Base-by-base conservation (phyloP, 2,888 invertebrate species). In the Hypomecis atomaria region DNA sequence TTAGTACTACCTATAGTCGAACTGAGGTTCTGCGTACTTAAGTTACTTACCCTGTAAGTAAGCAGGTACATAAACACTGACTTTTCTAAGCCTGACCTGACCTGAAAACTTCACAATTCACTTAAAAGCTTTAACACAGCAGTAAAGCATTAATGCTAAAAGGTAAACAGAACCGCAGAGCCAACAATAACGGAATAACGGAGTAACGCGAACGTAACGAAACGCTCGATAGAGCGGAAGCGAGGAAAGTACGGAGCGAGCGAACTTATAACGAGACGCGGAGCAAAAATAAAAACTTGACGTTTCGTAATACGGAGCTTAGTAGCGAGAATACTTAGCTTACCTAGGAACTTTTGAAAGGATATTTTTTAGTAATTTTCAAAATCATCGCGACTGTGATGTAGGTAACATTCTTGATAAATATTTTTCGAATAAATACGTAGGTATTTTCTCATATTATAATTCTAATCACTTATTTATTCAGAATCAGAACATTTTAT, bases 191-290 rank as follows among this genome's bases (percentile, higher is more conserved):
- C 71, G 69, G 63, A 67, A 48, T 50, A 50, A 50, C 49, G 49
- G 37, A 37, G 11, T n/a, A 49, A 36, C 49, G 45, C n/a, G n/a
- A n/a, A 8, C 6, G 9, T 23, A 38, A 38, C 50, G 50, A 33
- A 38, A n/a, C 57, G 47, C 34, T 58, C 62, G 56, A 59, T 64
- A 48, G 40, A 57, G 58, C 56, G 65, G 59, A 59, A 47, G 56
- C 44, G 45, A 11, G 56, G 65, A 3, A 3, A 23, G 23, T 23
- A 58, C 57, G 59, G 23, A 48, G 58, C 40, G 62, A 54, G 67
- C 62, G 54, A 77, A 78, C 73, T 78, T 78, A 75, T 77, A 78
- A 80, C 78, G 70, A 75, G 71, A 23, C 40, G 66, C 68, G 66
- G 69, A 64, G 65, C 38, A 57, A 65, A 60, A 62, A 71, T 73